Percentiles rank a stretch among this genome's conserved stretches.
Conservation (phyloP, 2,113 vertebrate genomes). For the Fulica atra region DNA sequence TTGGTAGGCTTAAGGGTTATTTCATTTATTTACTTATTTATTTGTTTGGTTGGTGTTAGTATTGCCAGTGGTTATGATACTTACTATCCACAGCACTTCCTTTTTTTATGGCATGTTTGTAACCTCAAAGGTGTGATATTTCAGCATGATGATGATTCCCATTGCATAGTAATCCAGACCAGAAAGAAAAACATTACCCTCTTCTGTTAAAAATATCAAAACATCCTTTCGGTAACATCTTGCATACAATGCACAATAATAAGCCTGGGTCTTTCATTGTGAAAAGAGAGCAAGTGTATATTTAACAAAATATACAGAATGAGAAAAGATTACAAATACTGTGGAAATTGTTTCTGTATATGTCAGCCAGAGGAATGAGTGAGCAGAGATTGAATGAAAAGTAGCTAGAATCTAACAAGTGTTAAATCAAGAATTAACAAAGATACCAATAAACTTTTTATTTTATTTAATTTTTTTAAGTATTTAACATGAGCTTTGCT, state of each 20-base stretch:
- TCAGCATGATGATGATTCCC: neutral
- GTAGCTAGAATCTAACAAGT: neutral
- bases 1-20: neutral
- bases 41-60: neutral
- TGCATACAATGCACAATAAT: neutral
- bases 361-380: neutral
- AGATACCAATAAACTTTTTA: neutral
- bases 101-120: neutral
- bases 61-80: neutral
- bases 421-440: neutral
- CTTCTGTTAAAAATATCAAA: neutral
- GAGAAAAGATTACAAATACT: neutral
- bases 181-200: neutral
- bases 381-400: neutral
- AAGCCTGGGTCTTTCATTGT: neutral
- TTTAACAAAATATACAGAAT: neutral
- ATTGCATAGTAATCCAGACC: neutral
- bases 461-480: neutral
- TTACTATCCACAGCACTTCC: neutral
- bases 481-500: neutral
- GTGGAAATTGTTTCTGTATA: neutral
- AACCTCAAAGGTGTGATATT: neutral
- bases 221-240: neutral
- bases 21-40: neutral
- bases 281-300: neutral